phyloP scores from a whole-genome alignment of 2,888 invertebrate genomes.

The Andrena dorsata region DNA sequence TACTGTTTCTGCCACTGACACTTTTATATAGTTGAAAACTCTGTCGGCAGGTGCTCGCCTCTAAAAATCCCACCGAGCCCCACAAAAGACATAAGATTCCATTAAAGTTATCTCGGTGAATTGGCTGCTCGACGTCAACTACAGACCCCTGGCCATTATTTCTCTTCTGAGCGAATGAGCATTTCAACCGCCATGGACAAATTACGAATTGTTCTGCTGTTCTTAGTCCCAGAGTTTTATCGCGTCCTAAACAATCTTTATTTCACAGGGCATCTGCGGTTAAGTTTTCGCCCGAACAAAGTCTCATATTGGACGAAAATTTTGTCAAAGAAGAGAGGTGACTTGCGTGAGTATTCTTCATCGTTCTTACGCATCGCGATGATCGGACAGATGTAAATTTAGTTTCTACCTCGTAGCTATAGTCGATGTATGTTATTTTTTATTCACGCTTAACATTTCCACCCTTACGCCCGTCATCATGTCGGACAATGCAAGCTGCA shows the following conservation, averaged over 20 bases:
- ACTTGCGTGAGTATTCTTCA: constrained; percentile 1
- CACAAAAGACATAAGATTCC: constrained; percentile 65
- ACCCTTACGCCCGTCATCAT: background rate
- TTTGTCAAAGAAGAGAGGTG: constrained; percentile 6
- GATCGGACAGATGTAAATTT: constrained; percentile 26
- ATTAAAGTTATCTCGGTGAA: constrained; percentile 66
- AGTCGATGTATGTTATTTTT: constrained; percentile 13
- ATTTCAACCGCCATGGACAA: constrained; percentile 39
- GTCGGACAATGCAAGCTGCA: background rate
- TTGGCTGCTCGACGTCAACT: constrained; percentile 63
- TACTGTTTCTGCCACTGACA: constrained; percentile 51
- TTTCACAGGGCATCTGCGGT: too few species aligned
- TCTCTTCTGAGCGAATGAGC: constrained; percentile 49
- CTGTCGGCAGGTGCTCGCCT: constrained; percentile 49
- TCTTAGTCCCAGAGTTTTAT: background rate
- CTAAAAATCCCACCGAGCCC: constrained; percentile 42
- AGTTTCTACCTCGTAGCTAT: constrained; percentile 6
- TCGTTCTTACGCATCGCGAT: background rate
- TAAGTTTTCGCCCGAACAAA: constrained; percentile 15
- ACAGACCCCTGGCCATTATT: constrained; percentile 62
- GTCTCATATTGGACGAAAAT: constrained; percentile 18
- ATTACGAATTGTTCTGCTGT: constrained; percentile 40
- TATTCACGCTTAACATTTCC: constrained; percentile 16
- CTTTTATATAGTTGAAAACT: constrained; percentile 58
- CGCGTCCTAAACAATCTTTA: too few species aligned